A percentile compares a stretch with the other conserved stretches of the same genome.
phyloP scores from a whole-genome alignment of 2,888 invertebrate genomes.

The Hanleya hanleyi region DNA sequence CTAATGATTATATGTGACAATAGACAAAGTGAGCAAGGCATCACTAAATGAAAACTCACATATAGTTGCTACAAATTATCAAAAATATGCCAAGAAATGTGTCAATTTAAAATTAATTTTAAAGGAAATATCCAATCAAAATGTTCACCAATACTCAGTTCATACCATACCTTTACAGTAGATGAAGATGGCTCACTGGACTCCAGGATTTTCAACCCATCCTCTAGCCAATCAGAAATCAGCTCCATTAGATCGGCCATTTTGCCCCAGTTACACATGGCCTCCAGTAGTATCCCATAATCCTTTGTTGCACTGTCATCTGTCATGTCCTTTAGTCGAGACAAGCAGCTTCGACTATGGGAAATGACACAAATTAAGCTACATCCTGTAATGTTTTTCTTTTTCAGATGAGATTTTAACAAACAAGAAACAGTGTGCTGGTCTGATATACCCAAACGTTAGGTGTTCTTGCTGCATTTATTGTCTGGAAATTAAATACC shows the following conservation, averaged over 20 bases:
- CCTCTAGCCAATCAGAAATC: conserved; percentile 53
- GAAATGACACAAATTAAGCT: conserved; percentile 13
- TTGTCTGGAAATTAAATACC: too few relatives aligned
- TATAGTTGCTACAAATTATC: neutral
- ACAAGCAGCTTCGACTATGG: conserved; percentile 53
- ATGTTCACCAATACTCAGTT: neutral
- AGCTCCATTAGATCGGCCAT: conserved; percentile 52
- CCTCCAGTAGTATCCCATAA: conserved; percentile 48
- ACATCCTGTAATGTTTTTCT: too few relatives aligned
- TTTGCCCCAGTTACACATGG: conserved; percentile 56
- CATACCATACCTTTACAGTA: neutral
- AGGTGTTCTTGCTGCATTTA: too few relatives aligned
- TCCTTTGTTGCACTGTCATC: conserved; percentile 40
- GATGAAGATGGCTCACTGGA: neutral
- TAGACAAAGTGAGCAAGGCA: too few relatives aligned
- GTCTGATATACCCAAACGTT: too few relatives aligned
- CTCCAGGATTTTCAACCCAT: conserved; percentile 15
- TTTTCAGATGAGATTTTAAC: too few relatives aligned
- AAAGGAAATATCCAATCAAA: too few relatives aligned
- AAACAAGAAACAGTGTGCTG: too few relatives aligned
- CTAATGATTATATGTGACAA: too few relatives aligned
- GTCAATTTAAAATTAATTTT: too few relatives aligned
- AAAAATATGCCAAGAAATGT: neutral
- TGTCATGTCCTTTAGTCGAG: conserved; percentile 51
- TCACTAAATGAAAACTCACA: too few relatives aligned